Conservation (phyloP, 1,140 invertebrate genomes). For the Antheraea pernyi region DNA sequence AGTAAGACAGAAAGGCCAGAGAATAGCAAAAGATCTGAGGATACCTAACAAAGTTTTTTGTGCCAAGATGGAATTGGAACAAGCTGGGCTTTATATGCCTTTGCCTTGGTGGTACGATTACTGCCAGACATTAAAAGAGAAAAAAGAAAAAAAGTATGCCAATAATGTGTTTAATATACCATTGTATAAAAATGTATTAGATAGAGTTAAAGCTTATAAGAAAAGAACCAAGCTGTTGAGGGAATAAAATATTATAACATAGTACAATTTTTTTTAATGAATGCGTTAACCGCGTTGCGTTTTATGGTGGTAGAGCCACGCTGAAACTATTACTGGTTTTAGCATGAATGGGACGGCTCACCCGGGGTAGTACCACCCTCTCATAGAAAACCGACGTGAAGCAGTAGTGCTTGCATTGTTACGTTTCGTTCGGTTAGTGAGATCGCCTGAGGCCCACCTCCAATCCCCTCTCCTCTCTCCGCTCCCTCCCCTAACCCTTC, state of each 20-base stretch:
- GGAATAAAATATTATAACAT: constrained; percentile 1
- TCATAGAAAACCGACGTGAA: too few species aligned
- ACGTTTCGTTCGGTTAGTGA: too few species aligned
- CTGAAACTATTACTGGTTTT: too few species aligned
- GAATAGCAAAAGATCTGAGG: constrained; percentile 18
- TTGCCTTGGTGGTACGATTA: constrained; percentile 53
- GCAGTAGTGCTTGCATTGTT: too few species aligned
- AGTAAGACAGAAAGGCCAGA: not conserved
- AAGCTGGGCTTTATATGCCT: constrained; percentile 26
- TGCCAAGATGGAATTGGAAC: constrained; percentile 27
- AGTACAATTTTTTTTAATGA: not conserved
- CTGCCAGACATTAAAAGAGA: constrained; percentile 35
- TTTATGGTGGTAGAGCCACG: too few species aligned
- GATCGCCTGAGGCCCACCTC: too few species aligned
- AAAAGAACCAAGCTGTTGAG: constrained; percentile 9
- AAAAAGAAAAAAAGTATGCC: constrained; percentile 9
- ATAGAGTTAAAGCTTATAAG: constrained; percentile 27
- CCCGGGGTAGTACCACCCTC: too few species aligned
- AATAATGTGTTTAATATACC: constrained; percentile 16
- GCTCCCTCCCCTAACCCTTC: too few species aligned
- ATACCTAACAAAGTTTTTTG: constrained; percentile 47
- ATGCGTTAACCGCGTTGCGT: too few species aligned
- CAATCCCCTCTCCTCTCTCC: too few species aligned
- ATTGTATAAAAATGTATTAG: constrained; percentile 28
- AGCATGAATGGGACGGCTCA: too few species aligned